phyloP scores from a whole-genome alignment of 2,113 vertebrate genomes.

The Thryonomys swinderianus region DNA sequence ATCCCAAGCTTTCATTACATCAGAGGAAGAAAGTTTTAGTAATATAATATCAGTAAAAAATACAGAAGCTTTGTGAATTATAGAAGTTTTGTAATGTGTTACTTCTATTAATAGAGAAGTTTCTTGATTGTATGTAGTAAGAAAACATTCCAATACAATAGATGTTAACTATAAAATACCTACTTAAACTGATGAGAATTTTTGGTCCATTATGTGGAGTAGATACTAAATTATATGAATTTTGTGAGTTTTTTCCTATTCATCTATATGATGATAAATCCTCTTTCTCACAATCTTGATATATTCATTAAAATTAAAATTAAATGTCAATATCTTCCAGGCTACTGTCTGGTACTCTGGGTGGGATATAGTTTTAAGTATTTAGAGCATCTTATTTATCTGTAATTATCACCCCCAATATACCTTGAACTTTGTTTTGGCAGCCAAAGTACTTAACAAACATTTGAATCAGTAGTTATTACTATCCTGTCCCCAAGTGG shows the following conservation, averaged over 20 bases:
- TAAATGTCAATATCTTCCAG: neutral
- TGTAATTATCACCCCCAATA: neutral
- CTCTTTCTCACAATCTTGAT: neutral
- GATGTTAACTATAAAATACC: neutral
- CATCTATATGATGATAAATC: neutral
- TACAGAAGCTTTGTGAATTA: neutral
- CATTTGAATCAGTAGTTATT: neutral
- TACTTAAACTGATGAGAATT: neutral
- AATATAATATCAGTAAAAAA: constrained; percentile 7
- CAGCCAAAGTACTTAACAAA: neutral
- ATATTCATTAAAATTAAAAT: constrained; percentile 26
- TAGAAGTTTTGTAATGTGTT: neutral
- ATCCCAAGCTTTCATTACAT: neutral
- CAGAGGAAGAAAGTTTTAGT: neutral
- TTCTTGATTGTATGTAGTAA: neutral
- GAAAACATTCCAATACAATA: neutral
- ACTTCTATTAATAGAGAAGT: neutral
- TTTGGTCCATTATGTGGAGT: neutral
- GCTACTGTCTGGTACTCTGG: neutral
- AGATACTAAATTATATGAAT: neutral
- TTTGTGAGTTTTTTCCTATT: neutral
- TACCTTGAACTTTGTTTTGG: neutral
- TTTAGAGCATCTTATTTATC: neutral
- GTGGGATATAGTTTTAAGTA: neutral
- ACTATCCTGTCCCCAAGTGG: neutral